Evolutionary conservation across 2,888 invertebrate genomes (phyloP), one percentile per base, ranked within the genome.

Genomic region (Hirtodrosophila trivittata): DNA sequence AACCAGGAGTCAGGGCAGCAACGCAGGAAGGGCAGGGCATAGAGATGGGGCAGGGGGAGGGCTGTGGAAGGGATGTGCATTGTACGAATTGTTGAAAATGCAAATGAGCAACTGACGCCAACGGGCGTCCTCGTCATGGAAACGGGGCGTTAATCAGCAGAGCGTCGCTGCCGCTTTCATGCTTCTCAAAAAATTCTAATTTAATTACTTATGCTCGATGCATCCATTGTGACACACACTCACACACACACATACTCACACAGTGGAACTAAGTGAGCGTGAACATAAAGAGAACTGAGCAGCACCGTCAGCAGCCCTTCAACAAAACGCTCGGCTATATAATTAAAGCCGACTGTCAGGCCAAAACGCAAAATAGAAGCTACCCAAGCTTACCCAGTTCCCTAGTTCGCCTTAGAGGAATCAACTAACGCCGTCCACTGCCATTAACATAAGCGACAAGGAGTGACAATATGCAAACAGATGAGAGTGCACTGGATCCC

Each of bases 201-300:
- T 89, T 89, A 89, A 89, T 89, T 89, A 89, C 89, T 89, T 89
- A 89, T 87, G 88, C 89, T 87, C 83, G 75, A 80, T 89, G 88
- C 88, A 82, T 82, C 75, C 80, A 85, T 87, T 88, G 87, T 89
- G 82, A 56, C 46, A 63, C 57, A 82, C 57, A 70, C 49, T 52
- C 50, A 70, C 42, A 43, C 35, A 35, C 18, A 41, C 46, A 30
- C 32, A 21, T 33, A 26, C 14, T 13, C 16, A 26, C 41, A 16
- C 32, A 52, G 30, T 33, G 54, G 21, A 49, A 64, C 49, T 68
- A 84, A 77, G 63, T 60, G 84, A 80, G 81, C 74, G 77, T 69
- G 74, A 84, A 71, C 59, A 67, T 43, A 66, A 64, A 83, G 51
- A 50, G 46, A 86, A 86, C 51, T 64, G 75, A 82, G 59, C 68